Evolutionary conservation across 2,888 invertebrate genomes (phyloP).

Genomic region (Parnassius mnemosyne): DNA sequence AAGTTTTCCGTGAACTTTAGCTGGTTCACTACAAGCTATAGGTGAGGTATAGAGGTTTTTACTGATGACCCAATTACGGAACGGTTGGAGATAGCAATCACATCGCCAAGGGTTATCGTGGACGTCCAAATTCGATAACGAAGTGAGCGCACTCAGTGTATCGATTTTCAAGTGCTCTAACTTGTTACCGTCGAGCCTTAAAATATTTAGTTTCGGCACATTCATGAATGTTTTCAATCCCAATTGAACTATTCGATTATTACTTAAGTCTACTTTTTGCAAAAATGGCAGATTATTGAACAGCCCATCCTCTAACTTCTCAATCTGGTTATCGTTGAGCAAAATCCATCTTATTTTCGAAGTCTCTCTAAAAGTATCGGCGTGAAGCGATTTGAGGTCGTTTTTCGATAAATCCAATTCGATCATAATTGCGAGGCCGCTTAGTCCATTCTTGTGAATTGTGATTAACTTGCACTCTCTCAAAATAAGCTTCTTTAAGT

Average conservation of each 20-base stretch:
- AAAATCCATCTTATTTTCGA: conserved; percentile 85
- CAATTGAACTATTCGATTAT: conserved; percentile 86
- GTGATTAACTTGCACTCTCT: conserved; percentile 86
- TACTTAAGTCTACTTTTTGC: conserved; percentile 87
- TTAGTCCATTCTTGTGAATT: conserved; percentile 88
- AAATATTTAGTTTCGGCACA: conserved; percentile 83
- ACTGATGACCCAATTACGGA: conserved; percentile 87
- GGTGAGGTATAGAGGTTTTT: conserved; percentile 87
- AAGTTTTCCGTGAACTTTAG: conserved; percentile 82
- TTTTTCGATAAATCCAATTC: conserved; percentile 92
- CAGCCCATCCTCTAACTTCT: conserved; percentile 86
- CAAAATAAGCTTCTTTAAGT: conserved; percentile 90
- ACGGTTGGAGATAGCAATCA: conserved; percentile 89
- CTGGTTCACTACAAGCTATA: conserved; percentile 87
- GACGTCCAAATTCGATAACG: conserved; percentile 86
- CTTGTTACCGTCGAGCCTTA: conserved; percentile 87
- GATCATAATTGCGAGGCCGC: conserved; percentile 87
- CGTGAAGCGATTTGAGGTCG: conserved; percentile 82
- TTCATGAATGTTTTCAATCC: conserved; percentile 86
- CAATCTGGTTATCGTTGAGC: conserved; percentile 88
- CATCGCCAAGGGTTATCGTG: conserved; percentile 94
- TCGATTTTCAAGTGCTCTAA: conserved; percentile 84
- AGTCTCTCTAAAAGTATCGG: conserved; percentile 86
- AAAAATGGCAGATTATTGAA: conserved; percentile 87
- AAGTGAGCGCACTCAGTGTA: conserved; percentile 83